These are phyloP conservation scores for Plebejus melissa DNA, from an alignment of 2,888 invertebrate genomes.

Conservation along the genomic window DNA sequence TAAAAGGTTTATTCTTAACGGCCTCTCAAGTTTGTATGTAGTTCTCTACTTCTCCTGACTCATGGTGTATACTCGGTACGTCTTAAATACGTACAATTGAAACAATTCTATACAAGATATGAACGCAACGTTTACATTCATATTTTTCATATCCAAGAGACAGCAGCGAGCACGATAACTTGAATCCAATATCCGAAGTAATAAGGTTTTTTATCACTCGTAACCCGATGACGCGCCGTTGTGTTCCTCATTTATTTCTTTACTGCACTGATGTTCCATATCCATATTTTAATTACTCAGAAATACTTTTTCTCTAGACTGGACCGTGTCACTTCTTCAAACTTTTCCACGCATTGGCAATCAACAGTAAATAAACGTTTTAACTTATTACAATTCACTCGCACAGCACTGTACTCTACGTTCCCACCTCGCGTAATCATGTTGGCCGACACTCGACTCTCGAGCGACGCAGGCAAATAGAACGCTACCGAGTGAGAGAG, in stretches of 20 bases:
- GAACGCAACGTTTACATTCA: slow-evolving; percentile 47
- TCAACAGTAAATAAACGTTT: slow-evolving; percentile 31
- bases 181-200: slow-evolving; percentile 47
- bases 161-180: slow-evolving; percentile 44
- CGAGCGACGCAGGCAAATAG: slow-evolving; percentile 70
- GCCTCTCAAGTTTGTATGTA: slow-evolving; percentile 61
- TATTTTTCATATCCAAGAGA: slow-evolving; percentile 54
- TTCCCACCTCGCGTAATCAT: slow-evolving; percentile 73
- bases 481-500: slow-evolving; percentile 47
- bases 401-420: slow-evolving; percentile 58
- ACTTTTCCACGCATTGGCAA: slow-evolving; percentile 22
- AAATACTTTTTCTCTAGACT: slow-evolving; percentile 37
- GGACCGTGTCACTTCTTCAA: slow-evolving; percentile 9
- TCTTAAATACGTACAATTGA: slow-evolving; percentile 32
- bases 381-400: slow-evolving; percentile 46
- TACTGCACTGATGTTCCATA: slow-evolving; percentile 52
- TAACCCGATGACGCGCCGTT: slow-evolving; percentile 45
- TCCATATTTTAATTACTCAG: slow-evolving; percentile 56
- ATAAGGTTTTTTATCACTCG: slow-evolving; percentile 59
- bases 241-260: slow-evolving; percentile 74
- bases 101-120: slow-evolving; percentile 52
- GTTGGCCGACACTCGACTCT: slow-evolving; percentile 74
- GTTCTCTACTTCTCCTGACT: slow-evolving; percentile 57
- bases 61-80: slow-evolving; percentile 35
- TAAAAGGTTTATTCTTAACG: slow-evolving; percentile 69